Percentiles rank a stretch among this genome's conserved stretches.
Evolutionary conservation across 2,797 vertebrate species (phyloP).

Genomic region (Loriculus beryllinus): DNA sequence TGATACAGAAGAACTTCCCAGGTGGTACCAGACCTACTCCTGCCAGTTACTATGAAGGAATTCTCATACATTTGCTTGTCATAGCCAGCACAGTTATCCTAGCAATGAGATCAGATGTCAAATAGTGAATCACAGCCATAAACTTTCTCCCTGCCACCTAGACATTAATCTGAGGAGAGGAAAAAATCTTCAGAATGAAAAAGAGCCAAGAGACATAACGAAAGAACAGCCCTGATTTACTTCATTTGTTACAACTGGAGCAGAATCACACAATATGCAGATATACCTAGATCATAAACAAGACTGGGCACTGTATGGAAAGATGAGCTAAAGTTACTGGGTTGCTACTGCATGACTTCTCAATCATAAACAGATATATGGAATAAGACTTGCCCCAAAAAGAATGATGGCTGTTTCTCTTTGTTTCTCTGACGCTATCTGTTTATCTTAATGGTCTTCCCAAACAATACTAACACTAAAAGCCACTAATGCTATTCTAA

Average conservation of each 20-base stretch:
- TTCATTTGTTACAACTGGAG: neutral
- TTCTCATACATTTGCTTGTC: neutral
- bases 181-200: neutral
- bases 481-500: neutral
- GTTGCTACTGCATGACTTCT: neutral
- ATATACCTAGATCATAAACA: neutral
- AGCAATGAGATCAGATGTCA: neutral
- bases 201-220: neutral
- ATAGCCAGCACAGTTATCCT: neutral
- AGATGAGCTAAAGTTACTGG: neutral
- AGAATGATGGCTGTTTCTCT: rapidly evolving
- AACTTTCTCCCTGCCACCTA: neutral
- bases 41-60: neutral
- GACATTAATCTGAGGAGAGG: neutral
- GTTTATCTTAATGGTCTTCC: neutral
- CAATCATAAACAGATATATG: neutral
- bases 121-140: neutral
- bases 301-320: neutral
- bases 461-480: neutral
- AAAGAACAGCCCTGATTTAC: neutral
- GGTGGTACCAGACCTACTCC: neutral
- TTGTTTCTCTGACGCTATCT: neutral
- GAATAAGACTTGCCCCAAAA: neutral
- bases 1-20: neutral
- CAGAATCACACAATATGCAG: neutral